A percentile compares a stretch with the other conserved stretches of the same genome.
phyloP scores from a whole-genome alignment of 30 jellyfish, hydroid and myxozoan species.

The Phacellophora camtschatica region DNA sequence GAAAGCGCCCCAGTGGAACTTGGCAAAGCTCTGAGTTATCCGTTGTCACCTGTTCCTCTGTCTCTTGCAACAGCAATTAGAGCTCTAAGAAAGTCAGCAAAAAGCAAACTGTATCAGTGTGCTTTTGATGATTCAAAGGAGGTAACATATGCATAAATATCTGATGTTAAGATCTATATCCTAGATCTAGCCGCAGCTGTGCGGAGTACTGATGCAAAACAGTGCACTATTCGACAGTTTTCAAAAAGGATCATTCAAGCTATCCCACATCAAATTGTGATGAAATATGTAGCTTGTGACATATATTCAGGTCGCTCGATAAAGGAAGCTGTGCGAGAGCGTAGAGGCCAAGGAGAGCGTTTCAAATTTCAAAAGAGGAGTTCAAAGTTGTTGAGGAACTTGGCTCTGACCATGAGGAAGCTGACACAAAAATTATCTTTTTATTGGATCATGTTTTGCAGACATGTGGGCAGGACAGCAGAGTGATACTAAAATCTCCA shows the following conservation, averaged over 20 bases:
- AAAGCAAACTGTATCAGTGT: not conserved
- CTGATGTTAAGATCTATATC: not conserved
- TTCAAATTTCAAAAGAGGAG: not conserved
- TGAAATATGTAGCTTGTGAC: slow-evolving; percentile 31
- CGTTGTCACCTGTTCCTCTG: slow-evolving; percentile 9
- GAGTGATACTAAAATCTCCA: slow-evolving; percentile 19
- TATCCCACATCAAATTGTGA: not conserved
- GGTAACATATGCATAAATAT: not conserved
- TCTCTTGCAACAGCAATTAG: not conserved
- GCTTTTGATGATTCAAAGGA: not conserved
- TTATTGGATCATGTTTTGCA: not conserved
- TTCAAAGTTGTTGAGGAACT: slow-evolving; percentile 4
- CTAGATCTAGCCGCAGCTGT: not conserved
- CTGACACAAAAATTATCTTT: slow-evolving; percentile 14
- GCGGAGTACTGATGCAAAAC: not conserved
- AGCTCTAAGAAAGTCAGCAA: not conserved
- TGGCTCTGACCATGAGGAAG: slow-evolving; percentile 19
- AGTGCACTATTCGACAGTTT: not conserved
- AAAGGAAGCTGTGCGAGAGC: slow-evolving; percentile 10
- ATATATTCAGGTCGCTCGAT: slow-evolving; percentile 15
- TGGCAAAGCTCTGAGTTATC: slow-evolving; percentile 15
- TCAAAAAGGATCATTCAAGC: slow-evolving; percentile 5
- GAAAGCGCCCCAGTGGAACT: slow-evolving; percentile 13
- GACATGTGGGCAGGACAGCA: not conserved
- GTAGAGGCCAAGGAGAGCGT: slow-evolving; percentile 27